Percentiles rank a stretch among this genome's conserved stretches.
phyloP scores from a whole-genome alignment of 1,140 invertebrate species.

The Penaeus vannamei region DNA sequence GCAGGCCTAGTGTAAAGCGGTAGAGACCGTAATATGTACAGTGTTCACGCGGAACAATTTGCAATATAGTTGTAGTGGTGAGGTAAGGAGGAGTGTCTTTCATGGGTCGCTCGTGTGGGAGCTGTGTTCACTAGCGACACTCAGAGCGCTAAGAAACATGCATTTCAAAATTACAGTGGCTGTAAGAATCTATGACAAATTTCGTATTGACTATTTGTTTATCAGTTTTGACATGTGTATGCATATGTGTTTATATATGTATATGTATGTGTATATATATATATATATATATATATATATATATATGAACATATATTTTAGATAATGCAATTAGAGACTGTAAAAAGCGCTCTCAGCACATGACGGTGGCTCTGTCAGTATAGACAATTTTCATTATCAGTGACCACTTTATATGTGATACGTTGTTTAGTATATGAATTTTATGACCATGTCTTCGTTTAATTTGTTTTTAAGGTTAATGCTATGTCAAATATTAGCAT shows the following conservation, averaged over 20 bases:
- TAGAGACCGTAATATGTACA: constrained; percentile 55
- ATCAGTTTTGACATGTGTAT: neutral
- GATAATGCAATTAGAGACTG: neutral
- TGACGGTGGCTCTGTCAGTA: constrained; percentile 51
- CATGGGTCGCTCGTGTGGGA: constrained; percentile 61
- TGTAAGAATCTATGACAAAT: constrained; percentile 4
- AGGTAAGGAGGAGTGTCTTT: constrained; percentile 51
- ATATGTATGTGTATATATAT: constrained; percentile 44
- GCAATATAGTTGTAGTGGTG: constrained; percentile 64
- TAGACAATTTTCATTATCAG: constrained; percentile 50
- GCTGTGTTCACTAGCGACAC: constrained; percentile 49
- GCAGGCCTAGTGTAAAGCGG: constrained; percentile 45
- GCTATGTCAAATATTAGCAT: constrained; percentile 37
- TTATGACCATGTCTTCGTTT: constrained; percentile 62
- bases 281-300: constrained; percentile 53
- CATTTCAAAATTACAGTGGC: constrained; percentile 60
- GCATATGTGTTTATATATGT: neutral
- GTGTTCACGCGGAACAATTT: constrained; percentile 61
- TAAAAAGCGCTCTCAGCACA: constrained; percentile 37
- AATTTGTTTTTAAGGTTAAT: constrained; percentile 52
- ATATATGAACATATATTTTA: neutral
- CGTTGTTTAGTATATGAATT: constrained; percentile 65
- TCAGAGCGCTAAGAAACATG: constrained; percentile 42
- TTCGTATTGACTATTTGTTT: constrained; percentile 4
- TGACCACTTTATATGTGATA: constrained; percentile 64